Percentiles rank a stretch among this genome's conserved stretches.
phyloP scores from a whole-genome alignment of 2,113 vertebrate genomes.

The Microtus pennsylvanicus region DNA sequence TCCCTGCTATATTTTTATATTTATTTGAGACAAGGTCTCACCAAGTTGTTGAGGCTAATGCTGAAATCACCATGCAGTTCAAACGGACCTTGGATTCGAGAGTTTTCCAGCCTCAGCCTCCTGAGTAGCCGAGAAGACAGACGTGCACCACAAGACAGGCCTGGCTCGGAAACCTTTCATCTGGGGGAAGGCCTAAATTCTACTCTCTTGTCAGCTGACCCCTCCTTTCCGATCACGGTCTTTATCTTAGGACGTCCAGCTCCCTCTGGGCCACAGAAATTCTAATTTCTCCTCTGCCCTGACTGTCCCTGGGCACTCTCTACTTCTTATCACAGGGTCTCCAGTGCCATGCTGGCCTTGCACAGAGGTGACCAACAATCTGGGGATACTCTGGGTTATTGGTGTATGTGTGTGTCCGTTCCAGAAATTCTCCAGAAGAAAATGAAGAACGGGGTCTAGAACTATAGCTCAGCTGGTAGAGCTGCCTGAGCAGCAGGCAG shows the following conservation, averaged over 20 bases:
- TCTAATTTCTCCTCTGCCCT: background rate
- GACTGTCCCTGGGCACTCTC: background rate
- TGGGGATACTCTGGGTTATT: background rate
- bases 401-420: background rate
- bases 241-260: background rate
- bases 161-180: too few species aligned
- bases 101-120: background rate
- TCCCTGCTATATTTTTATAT: background rate
- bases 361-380: fast-evolving
- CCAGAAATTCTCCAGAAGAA: background rate
- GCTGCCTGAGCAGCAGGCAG: background rate
- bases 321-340: background rate
- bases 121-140: background rate
- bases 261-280: background rate
- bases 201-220: background rate
- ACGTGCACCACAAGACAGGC: background rate
- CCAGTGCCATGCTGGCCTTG: background rate
- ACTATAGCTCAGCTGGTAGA: background rate
- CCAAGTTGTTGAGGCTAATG: background rate
- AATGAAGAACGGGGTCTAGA: background rate
- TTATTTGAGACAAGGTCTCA: background rate
- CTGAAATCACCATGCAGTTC: background rate
- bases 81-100: background rate
- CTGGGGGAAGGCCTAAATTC: background rate
- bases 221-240: background rate